A percentile compares a stretch with the other conserved stretches of the same genome.
These are phyloP conservation scores for Dendrophyllia cribrosa DNA, from an alignment of 64 coral and sea anemone genomes.

Conservation along the genomic window DNA sequence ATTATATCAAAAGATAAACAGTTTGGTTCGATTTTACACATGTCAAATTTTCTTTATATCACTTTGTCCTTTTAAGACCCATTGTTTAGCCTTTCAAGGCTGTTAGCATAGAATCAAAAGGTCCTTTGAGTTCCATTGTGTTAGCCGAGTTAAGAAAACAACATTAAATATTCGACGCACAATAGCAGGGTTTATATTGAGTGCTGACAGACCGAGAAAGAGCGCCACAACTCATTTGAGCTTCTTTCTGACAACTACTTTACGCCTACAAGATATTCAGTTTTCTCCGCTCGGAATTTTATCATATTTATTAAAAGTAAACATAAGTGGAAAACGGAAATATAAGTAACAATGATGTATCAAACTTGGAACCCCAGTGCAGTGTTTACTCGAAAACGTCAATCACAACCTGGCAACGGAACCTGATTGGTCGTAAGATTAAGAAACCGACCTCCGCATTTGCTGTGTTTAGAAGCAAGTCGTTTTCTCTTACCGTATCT, in stretches of 20 bases:
- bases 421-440: conserved; percentile 28
- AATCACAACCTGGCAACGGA: conserved; percentile 2
- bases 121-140: conserved; percentile 56
- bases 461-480: background rate
- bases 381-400: conserved; percentile 13
- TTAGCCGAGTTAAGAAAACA: conserved; percentile 62
- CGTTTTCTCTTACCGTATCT: background rate
- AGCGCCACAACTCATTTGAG: background rate
- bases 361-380: conserved; percentile 14
- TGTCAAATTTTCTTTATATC: conserved; percentile 72
- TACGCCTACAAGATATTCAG: background rate
- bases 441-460: background rate
- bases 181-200: conserved; percentile 7
- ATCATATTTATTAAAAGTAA: conserved; percentile 38
- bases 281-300: conserved; percentile 25
- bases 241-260: background rate
- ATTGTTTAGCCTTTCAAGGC: conserved; percentile 71
- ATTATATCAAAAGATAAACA: conserved; percentile 76
- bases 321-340: conserved; percentile 38
- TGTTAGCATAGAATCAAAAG: conserved; percentile 63
- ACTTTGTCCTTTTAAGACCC: conserved; percentile 74
- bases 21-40: conserved; percentile 86
- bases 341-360: conserved; percentile 49
- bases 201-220: background rate
- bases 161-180: conserved; percentile 22